phyloP scores from a whole-genome alignment of 1,140 invertebrate genomes.

The Trachymyrmex septentrionalis region DNA sequence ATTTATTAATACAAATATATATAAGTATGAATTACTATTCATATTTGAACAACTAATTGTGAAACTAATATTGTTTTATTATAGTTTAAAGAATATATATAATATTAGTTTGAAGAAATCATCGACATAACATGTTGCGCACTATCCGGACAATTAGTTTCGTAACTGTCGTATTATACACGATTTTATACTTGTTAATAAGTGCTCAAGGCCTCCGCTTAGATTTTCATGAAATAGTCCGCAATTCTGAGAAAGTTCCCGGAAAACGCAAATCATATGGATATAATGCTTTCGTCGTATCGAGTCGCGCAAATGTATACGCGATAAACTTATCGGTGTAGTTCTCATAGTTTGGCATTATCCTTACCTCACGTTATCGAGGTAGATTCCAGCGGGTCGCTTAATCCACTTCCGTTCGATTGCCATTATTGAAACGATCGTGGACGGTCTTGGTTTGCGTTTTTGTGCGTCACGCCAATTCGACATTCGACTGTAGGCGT shows the following conservation, averaged over 20 bases:
- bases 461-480: neutral
- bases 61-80: too few species aligned
- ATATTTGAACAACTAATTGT: too few species aligned
- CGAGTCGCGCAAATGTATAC: neutral
- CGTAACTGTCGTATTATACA: neutral
- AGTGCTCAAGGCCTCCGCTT: slow-evolving; percentile 2
- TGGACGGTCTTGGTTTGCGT: neutral
- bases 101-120: too few species aligned
- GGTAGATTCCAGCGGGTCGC: neutral
- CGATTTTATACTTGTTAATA: neutral
- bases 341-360: neutral
- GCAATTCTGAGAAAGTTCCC: neutral
- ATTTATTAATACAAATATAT: too few species aligned
- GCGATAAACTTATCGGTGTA: slow-evolving; percentile 50
- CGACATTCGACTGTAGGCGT: neutral
- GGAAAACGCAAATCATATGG: neutral
- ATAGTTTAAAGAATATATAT: too few species aligned
- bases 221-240: neutral
- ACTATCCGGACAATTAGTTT: too few species aligned
- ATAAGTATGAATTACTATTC: too few species aligned
- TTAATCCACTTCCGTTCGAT: slow-evolving; percentile 12
- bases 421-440: slow-evolving; percentile 6
- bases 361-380: slow-evolving; percentile 23
- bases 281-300: neutral
- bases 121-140: too few species aligned